These are phyloP conservation scores for Trissolcus brochymenae DNA, from an alignment of 2,888 invertebrate species.

Conservation along the genomic window DNA sequence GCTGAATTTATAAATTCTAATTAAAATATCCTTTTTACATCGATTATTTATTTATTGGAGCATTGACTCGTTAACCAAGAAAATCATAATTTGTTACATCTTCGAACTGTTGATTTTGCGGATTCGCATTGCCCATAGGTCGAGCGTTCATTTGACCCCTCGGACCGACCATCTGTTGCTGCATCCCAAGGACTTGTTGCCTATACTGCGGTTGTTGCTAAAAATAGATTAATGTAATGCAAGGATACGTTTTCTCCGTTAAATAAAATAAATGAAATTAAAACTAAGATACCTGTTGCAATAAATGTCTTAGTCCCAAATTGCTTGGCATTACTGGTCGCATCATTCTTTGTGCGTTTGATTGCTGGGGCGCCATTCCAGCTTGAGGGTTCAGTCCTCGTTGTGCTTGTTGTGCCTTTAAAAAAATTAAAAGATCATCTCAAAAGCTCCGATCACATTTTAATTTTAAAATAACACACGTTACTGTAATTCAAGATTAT, in stretches of 20 bases:
- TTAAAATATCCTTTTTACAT: background rate
- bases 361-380: conserved; percentile 73
- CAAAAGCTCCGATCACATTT: background rate
- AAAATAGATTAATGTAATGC: conserved; percentile 43
- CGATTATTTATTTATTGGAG: background rate
- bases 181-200: conserved; percentile 80
- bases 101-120: conserved; percentile 78
- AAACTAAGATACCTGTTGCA: conserved; percentile 82
- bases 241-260: background rate
- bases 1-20: too few relatives aligned
- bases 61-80: conserved; percentile 59
- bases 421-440: background rate
- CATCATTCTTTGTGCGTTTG: conserved; percentile 82
- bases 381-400: conserved; percentile 70
- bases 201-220: conserved; percentile 84
- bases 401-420: conserved; percentile 73
- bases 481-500: background rate
- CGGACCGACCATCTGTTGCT: conserved; percentile 77
- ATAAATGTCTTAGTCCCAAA: conserved; percentile 86
- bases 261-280: background rate
- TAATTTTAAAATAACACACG: background rate
- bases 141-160: conserved; percentile 76
- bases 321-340: conserved; percentile 86
- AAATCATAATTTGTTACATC: conserved; percentile 78
- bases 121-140: conserved; percentile 73